Evolutionary conservation across 2,888 invertebrate species (phyloP), one percentile per base, ranked within the genome.

Genomic region (Bruchidius siliquastri): DNA sequence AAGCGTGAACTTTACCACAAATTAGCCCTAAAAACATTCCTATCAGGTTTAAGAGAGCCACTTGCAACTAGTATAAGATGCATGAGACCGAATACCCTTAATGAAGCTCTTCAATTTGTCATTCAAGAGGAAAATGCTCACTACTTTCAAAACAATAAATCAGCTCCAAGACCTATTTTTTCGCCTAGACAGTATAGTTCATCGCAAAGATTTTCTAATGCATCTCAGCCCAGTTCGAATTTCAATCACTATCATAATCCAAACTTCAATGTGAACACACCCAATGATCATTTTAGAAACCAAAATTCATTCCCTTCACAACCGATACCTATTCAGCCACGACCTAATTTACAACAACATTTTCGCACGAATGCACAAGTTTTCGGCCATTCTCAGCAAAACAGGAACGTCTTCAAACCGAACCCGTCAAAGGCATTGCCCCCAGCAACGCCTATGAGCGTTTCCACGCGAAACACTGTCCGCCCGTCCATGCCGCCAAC

Each of bases 1-100:
- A 73, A 75, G 72, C 69, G 75, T 20, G 49, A 72, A n/a, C 67
- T 75, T 22, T 72, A 73, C 10, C 71, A 75, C 4, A 67, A 71
- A n/a, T n/a, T 72, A 69, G 32, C 75, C 13, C 26, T 72, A 10
- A 72, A 75, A 72, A 74, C 71, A 66, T 68, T 74, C 71, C 68
- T 75, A 68, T 68, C 73, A 0, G 74, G 69, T n/a, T 22, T 72
- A 22, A 70, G 21, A 68, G 67, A 73, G 73, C 75, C 73, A 10
- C 21, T 75, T 21, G 73, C 26, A 6, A 72, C 75, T 2, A 71
- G 72, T 18, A 69, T 72, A 20, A 72, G 75, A 8, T 73, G 73
- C 22, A 74, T 75, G 73, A 73, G 68, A 71, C 75, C 73, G 10
- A 71, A 6, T 20, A 10, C 20, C 20, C 22, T 49, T 2, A 69